Percentiles rank a stretch among this genome's conserved stretches.
Evolutionary conservation across 2,888 invertebrate genomes (phyloP).

Genomic region (Holacanthella duospinosa): DNA sequence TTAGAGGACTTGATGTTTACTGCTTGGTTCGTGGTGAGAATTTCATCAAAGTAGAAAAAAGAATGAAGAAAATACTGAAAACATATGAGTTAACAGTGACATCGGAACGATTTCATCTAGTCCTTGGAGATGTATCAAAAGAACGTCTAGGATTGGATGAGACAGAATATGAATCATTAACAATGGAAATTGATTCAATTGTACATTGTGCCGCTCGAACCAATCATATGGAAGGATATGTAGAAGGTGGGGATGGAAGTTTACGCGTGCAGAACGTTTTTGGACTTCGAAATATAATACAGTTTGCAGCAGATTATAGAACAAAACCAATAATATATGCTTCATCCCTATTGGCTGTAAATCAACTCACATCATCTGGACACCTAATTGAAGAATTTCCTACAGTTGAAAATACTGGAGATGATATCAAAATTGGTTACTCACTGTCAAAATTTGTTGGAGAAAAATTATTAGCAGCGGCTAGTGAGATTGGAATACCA

Average conservation of each 20-base stretch:
- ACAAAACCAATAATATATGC: background rate
- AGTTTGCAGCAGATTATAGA: background rate
- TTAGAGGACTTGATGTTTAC: background rate
- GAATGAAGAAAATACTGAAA: conserved; percentile 5
- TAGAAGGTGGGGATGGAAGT: background rate
- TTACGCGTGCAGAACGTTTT: background rate
- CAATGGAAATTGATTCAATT: conserved; percentile 10
- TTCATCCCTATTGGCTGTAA: background rate
- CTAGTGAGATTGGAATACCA: background rate
- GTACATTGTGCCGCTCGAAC: conserved; percentile 11
- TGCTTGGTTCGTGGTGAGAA: conserved; percentile 9
- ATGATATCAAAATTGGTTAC: background rate
- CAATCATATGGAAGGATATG: conserved; percentile 14
- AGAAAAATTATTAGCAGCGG: background rate
- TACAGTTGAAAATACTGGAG: background rate
- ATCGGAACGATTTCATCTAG: background rate
- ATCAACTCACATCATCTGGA: background rate
- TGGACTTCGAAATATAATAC: background rate
- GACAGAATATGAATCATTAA: conserved; percentile 3
- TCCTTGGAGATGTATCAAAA: conserved; percentile 7
- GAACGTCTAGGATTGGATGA: conserved; percentile 5
- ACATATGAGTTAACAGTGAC: background rate
- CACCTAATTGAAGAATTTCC: background rate
- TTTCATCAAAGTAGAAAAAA: background rate
- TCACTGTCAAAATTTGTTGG: background rate